phyloP scores from a whole-genome alignment of 1,140 invertebrate genomes.

The Charaxes varanes region DNA sequence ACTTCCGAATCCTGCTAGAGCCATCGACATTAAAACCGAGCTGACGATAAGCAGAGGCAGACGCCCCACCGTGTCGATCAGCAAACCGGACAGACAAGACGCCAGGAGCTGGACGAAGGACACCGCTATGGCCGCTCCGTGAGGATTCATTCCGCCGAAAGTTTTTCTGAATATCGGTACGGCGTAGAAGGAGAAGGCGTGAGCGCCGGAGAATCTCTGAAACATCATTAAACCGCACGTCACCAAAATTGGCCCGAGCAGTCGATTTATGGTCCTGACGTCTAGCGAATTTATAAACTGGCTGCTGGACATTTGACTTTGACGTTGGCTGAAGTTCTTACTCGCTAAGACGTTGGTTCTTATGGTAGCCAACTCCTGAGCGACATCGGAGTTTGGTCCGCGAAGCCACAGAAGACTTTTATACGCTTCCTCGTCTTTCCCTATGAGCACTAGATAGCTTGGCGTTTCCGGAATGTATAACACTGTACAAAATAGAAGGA shows the following conservation, averaged over 20 bases:
- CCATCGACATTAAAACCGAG: conserved; percentile 88
- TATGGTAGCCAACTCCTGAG: conserved; percentile 81
- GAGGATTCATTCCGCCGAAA: conserved; percentile 88
- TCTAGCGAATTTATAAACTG: conserved; percentile 55
- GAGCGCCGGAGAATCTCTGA: conserved; percentile 88
- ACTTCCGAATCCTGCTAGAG: conserved; percentile 86
- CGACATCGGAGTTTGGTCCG: conserved; percentile 83
- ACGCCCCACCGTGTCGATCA: conserved; percentile 89
- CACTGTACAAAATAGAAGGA: conserved; percentile 74
- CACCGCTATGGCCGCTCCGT: conserved; percentile 87
- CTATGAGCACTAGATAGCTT: conserved; percentile 77
- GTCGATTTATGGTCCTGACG: conserved; percentile 60
- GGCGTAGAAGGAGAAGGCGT: conserved; percentile 90
- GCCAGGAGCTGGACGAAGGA: conserved; percentile 87
- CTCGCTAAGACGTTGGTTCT: conserved; percentile 78
- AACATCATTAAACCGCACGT: conserved; percentile 92
- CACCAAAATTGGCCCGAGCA: conserved; percentile 82
- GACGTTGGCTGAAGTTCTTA: conserved; percentile 67
- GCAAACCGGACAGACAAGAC: conserved; percentile 84
- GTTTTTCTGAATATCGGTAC: conserved; percentile 88
- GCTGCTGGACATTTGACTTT: conserved; percentile 62
- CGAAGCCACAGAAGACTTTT: conserved; percentile 85
- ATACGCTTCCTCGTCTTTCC: conserved; percentile 81
- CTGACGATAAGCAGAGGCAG: conserved; percentile 86
- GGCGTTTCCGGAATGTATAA: conserved; percentile 83